phyloP scores from a whole-genome alignment of 2,888 invertebrate species.

The Ephialtes manifestator region DNA sequence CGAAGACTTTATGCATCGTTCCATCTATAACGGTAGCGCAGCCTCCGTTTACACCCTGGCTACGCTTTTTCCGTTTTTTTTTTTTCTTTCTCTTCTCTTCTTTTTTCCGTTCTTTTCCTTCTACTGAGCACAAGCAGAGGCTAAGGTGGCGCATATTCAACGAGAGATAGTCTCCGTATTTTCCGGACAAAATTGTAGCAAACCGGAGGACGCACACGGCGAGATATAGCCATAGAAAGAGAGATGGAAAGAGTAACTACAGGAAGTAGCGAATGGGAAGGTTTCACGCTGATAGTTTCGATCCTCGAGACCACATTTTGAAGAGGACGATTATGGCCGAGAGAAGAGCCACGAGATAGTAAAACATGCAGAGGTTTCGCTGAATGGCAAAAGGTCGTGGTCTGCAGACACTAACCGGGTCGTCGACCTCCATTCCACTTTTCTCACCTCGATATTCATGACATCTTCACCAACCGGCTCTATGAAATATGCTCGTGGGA shows the following conservation, averaged over 20 bases:
- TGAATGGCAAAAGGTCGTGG: background rate
- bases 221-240: background rate
- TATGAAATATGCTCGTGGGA: background rate
- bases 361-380: background rate
- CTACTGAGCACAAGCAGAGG: background rate
- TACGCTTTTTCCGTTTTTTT: background rate
- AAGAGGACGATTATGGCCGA: background rate
- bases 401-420: background rate
- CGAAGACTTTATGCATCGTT: conserved; percentile 21
- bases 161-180: conserved; percentile 11
- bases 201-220: background rate
- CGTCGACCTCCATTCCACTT: conserved; percentile 3
- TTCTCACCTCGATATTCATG: conserved; percentile 1
- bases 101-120: background rate
- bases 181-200: conserved; percentile 11
- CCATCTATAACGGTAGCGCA: conserved; percentile 13
- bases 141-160: background rate
- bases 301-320: background rate
- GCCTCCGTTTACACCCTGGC: conserved; percentile 40
- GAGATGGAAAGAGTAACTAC: conserved; percentile 14
- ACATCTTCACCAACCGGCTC: background rate
- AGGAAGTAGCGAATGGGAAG: conserved; percentile 17
- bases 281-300: conserved; percentile 8
- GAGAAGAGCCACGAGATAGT: conserved; percentile 9
- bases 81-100: conserved; percentile 66